Evolutionary conservation across 2,113 vertebrate species (phyloP).

Genomic region (Benitochromis conjunctus): DNA sequence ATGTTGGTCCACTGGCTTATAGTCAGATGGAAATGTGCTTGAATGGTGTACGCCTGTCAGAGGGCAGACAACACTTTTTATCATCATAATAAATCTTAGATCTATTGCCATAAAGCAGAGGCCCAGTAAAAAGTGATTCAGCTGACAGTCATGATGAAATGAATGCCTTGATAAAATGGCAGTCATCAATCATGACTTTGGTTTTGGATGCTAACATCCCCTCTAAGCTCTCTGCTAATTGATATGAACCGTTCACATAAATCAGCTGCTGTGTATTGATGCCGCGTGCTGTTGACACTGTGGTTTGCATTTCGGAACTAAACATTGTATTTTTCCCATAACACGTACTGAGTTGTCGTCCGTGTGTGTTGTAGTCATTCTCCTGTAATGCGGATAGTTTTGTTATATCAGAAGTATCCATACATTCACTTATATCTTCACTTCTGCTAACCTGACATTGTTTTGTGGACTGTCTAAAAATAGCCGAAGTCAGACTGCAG

Average conservation of each 20-base stretch:
- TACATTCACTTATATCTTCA: not conserved
- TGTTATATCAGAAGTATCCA: not conserved
- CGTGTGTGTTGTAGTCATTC: not conserved
- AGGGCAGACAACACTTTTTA: conserved; percentile 52
- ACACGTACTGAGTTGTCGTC: not conserved
- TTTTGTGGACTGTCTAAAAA: not conserved
- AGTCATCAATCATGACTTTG: conserved; percentile 58
- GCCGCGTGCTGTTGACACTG: not conserved
- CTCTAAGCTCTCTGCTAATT: conserved; percentile 51
- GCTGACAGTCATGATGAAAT: conserved; percentile 62
- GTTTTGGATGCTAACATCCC: conserved; percentile 25
- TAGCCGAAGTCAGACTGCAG: not conserved
- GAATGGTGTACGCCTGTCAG: conserved; percentile 7
- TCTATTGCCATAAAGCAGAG: conserved; percentile 39
- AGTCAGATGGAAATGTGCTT: conserved; percentile 17
- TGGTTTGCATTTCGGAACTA: conserved; percentile 2
- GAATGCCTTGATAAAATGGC: conserved; percentile 60
- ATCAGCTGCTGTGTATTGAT: conserved; percentile 35
- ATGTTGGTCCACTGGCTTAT: not conserved
- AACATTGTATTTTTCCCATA: not conserved
- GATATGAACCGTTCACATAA: conserved; percentile 51
- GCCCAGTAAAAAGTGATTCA: conserved; percentile 48
- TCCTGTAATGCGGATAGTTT: not conserved
- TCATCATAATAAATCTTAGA: conserved; percentile 63
- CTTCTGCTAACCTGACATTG: not conserved